Evolutionary conservation across 2,797 vertebrate species (phyloP).

Genomic region (Kryptopterus vitreolus): DNA sequence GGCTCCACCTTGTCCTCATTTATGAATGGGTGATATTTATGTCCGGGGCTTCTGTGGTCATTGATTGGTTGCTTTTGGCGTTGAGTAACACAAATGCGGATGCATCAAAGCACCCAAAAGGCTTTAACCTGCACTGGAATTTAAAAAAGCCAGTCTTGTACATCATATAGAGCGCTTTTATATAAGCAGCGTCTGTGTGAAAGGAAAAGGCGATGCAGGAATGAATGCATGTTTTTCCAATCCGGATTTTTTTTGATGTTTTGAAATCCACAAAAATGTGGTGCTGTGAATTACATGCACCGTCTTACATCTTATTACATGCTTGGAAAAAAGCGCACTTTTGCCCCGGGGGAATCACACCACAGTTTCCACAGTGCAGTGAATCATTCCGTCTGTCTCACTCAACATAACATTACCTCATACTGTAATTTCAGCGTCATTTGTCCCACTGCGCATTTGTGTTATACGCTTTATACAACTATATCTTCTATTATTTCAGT

Average conservation of each 20-base stretch:
- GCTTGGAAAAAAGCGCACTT: constrained; percentile 5
- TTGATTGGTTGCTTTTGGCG: constrained; percentile 47
- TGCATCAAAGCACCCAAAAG: constrained; percentile 59
- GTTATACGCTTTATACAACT: too few species aligned
- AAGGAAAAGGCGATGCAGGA: neutral
- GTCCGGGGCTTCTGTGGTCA: constrained; percentile 37
- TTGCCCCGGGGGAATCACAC: neutral
- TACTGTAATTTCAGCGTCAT: neutral
- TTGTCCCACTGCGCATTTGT: neutral
- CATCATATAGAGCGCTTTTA: constrained; percentile 12
- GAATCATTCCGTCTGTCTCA: constrained; percentile 23
- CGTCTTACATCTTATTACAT: neutral
- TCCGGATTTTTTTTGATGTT: neutral
- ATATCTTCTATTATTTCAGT: too few species aligned
- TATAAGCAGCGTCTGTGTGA: neutral
- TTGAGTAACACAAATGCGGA: constrained; percentile 41
- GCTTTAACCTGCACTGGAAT: constrained; percentile 42
- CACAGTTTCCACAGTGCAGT: constrained; percentile 28
- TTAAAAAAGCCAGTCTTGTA: constrained; percentile 31
- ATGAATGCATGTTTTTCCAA: neutral
- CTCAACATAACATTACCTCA: constrained; percentile 22
- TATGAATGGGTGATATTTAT: constrained; percentile 66
- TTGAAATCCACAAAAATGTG: neutral
- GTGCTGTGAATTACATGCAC: neutral
- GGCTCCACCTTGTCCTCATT: constrained; percentile 57